These are phyloP conservation scores for Aleiodes sp. DNA, from an alignment of 1,140 invertebrate genomes.

Conservation along the genomic window DNA sequence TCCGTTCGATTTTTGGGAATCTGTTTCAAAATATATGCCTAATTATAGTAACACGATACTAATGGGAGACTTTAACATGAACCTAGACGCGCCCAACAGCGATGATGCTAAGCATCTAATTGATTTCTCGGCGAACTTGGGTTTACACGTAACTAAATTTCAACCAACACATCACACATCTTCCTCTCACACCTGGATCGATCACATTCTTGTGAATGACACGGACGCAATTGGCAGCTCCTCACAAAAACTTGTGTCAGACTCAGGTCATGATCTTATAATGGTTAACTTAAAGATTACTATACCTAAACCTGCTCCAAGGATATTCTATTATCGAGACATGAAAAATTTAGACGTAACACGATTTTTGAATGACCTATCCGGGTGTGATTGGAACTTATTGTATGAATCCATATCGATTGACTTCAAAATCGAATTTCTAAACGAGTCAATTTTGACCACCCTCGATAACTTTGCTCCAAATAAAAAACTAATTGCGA, in stretches of 20 bases:
- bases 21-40: neutral
- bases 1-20: neutral
- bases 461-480: constrained; percentile 1
- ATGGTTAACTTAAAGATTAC: neutral
- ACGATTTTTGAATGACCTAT: neutral
- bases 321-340: neutral
- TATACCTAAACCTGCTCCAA: neutral
- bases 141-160: neutral
- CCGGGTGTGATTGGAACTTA: neutral
- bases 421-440: neutral
- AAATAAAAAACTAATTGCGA: neutral
- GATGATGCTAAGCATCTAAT: neutral
- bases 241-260: neutral
- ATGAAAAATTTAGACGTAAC: neutral
- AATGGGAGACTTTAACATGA: neutral
- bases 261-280: constrained; percentile 5
- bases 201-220: neutral
- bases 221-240: neutral
- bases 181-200: neutral
- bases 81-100: neutral
- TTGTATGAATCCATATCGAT: neutral
- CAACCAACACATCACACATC: constrained; percentile 7
- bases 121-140: neutral
- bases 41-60: neutral
- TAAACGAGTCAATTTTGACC: neutral